Conservation (phyloP, 2,113 vertebrate genomes). For the Megaleporinus macrocephalus region DNA sequence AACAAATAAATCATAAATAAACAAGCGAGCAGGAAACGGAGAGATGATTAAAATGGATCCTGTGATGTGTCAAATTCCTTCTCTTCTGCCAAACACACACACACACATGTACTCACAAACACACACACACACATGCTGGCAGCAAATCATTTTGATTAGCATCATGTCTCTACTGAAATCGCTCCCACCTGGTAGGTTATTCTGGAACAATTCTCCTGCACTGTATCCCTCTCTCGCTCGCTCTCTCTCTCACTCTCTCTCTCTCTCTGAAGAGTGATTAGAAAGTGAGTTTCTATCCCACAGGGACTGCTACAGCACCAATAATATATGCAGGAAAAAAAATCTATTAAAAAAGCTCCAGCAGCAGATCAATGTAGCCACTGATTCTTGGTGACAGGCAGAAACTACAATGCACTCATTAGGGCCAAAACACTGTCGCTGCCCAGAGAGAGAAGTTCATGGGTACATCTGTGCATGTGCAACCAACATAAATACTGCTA, state of each 20-base stretch:
- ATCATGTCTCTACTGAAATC: conserved; percentile 20
- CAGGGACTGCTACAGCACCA: conserved; percentile 6
- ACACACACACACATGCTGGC: conserved; percentile 16
- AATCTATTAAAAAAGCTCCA: conserved; percentile 23
- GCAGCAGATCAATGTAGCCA: background rate
- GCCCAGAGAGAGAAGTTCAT: background rate
- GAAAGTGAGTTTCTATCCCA: background rate
- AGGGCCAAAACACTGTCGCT: conserved; percentile 1
- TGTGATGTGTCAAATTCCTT: conserved; percentile 14
- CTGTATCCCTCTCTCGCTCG: background rate
- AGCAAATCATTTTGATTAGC: conserved; percentile 26
- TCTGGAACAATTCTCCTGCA: conserved; percentile 10
- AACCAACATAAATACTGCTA: no score
- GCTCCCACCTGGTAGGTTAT: conserved; percentile 14
- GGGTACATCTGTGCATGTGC: background rate
- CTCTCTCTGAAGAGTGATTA: conserved; percentile 13
- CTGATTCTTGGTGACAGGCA: conserved; percentile 23
- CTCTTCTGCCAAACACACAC: background rate
- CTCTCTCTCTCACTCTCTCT: conserved; percentile 11
- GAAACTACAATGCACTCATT: conserved; percentile 33
- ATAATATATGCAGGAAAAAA: conserved; percentile 18
- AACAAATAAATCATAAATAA: conserved; percentile 32
- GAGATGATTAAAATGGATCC: conserved; percentile 23
- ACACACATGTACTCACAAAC: background rate
- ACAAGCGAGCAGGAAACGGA: background rate